A percentile compares a stretch with the other conserved stretches of the same genome.
Conservation (phyloP, 1,140 invertebrate genomes). For the Drosophila kikkawai region DNA sequence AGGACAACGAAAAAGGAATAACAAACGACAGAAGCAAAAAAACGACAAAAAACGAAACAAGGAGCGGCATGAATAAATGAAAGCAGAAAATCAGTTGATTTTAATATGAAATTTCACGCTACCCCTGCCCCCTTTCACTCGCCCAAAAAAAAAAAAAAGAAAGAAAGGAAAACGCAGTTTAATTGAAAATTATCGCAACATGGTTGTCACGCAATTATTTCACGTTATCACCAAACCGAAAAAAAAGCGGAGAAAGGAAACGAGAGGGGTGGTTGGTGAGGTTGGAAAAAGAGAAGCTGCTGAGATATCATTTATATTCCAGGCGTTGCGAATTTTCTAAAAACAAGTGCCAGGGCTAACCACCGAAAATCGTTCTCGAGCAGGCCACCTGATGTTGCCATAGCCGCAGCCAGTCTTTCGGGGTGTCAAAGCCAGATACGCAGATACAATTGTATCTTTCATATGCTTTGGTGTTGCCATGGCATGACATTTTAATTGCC, state of each 20-base stretch:
- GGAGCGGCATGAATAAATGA: slow-evolving; percentile 77
- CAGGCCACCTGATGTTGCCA: slow-evolving; percentile 71
- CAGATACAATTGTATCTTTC: slow-evolving; percentile 70
- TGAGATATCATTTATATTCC: slow-evolving; percentile 65
- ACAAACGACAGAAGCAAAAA: background rate
- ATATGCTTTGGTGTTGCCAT: slow-evolving; percentile 63
- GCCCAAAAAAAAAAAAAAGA: slow-evolving; percentile 28
- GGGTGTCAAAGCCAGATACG: slow-evolving; percentile 5
- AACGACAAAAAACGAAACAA: slow-evolving; percentile 10
- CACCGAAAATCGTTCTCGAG: slow-evolving; percentile 25
- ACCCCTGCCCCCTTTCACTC: slow-evolving; percentile 12
- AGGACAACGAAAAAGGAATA: slow-evolving; percentile 43
- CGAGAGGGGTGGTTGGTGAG: slow-evolving; percentile 3
- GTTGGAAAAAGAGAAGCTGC: slow-evolving; percentile 16
- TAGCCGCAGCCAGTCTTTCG: slow-evolving; percentile 36
- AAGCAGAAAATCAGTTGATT: slow-evolving; percentile 83
- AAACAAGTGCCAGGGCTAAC: slow-evolving; percentile 63
- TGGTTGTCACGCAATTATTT: slow-evolving; percentile 85
- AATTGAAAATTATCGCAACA: slow-evolving; percentile 85
- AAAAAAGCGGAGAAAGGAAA: background rate
- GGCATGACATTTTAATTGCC: slow-evolving; percentile 80
- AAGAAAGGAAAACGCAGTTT: slow-evolving; percentile 71
- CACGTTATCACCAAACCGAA: slow-evolving; percentile 74
- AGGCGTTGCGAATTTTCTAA: slow-evolving; percentile 68
- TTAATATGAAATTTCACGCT: slow-evolving; percentile 83